Evolutionary conservation across 2,113 vertebrate species (phyloP).

Genomic region (Eonycteris spelaea): DNA sequence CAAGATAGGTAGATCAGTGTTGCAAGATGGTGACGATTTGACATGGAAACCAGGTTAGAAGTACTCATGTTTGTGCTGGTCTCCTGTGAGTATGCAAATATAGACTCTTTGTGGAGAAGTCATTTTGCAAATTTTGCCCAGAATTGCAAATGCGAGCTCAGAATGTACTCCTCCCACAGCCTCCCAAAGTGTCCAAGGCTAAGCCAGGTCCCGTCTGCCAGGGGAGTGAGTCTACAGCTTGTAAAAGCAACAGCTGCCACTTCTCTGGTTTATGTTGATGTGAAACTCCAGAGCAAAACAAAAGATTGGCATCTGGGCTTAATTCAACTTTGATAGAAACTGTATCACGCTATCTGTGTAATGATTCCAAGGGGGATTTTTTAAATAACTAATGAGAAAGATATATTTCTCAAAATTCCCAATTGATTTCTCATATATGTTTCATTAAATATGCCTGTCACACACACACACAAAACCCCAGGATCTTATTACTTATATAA

Average conservation of each 20-base stretch:
- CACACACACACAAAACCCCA: background rate
- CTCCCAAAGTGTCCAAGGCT: background rate
- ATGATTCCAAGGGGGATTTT: slow-evolving; percentile 13
- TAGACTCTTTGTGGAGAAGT: background rate
- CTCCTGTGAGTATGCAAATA: slow-evolving; percentile 51
- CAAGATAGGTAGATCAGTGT: background rate
- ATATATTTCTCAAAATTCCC: slow-evolving; percentile 34
- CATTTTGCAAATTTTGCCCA: slow-evolving; percentile 48
- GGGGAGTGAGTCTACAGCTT: background rate
- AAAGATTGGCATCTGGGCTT: slow-evolving; percentile 23
- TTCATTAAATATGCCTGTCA: slow-evolving; percentile 13
- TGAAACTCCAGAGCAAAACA: slow-evolving; percentile 37
- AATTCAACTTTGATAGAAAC: slow-evolving; percentile 32
- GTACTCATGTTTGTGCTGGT: background rate
- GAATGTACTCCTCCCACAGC: background rate
- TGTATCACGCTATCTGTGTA: background rate
- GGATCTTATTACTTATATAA: slow-evolving; percentile 11
- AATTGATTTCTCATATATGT: background rate
- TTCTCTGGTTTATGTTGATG: background rate
- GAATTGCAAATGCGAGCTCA: slow-evolving; percentile 39
- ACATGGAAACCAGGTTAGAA: background rate
- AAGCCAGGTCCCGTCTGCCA: background rate
- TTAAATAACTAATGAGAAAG: slow-evolving; percentile 38
- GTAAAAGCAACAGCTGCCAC: slow-evolving; percentile 1
- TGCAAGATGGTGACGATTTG: background rate